Conservation (phyloP, 2,888 invertebrate species). For the Aleiodes testaceus region DNA sequence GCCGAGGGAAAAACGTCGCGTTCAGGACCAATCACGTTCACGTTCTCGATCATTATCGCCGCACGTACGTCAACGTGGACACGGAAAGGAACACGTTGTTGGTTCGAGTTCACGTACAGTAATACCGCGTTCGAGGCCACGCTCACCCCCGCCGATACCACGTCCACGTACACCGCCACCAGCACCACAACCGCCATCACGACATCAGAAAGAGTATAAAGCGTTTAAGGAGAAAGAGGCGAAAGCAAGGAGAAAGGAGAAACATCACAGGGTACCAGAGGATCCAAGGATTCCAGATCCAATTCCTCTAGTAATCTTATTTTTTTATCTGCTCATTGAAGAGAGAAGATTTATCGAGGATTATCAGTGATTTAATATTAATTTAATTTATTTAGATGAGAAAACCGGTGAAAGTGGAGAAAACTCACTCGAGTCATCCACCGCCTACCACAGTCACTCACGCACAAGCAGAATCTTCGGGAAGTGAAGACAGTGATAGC, state of each 20-base stretch:
- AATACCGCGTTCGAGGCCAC: constrained; percentile 61
- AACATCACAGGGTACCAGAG: constrained; percentile 65
- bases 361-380: constrained; percentile 15
- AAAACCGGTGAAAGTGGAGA: constrained; percentile 69
- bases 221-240: constrained; percentile 67
- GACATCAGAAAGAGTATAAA: constrained; percentile 76
- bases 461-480: constrained; percentile 75
- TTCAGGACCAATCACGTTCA: constrained; percentile 63
- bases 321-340: background rate
- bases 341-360: background rate
- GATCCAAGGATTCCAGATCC: constrained; percentile 70
- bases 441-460: constrained; percentile 59
- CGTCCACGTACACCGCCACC: constrained; percentile 76
- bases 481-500: constrained; percentile 78
- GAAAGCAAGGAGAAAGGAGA: constrained; percentile 69
- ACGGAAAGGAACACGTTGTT: constrained; percentile 63
- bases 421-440: constrained; percentile 65
- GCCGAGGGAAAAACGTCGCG: constrained; percentile 75
- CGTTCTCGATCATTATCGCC: constrained; percentile 77
- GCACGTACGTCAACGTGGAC: constrained; percentile 73
- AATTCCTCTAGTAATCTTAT: constrained; percentile 66
- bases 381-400: constrained; percentile 60
- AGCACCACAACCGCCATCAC: constrained; percentile 75
- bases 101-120: constrained; percentile 61
- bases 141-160: constrained; percentile 69